Evolutionary conservation across 2,113 vertebrate genomes (phyloP).

Genomic region (Galbula dea): DNA sequence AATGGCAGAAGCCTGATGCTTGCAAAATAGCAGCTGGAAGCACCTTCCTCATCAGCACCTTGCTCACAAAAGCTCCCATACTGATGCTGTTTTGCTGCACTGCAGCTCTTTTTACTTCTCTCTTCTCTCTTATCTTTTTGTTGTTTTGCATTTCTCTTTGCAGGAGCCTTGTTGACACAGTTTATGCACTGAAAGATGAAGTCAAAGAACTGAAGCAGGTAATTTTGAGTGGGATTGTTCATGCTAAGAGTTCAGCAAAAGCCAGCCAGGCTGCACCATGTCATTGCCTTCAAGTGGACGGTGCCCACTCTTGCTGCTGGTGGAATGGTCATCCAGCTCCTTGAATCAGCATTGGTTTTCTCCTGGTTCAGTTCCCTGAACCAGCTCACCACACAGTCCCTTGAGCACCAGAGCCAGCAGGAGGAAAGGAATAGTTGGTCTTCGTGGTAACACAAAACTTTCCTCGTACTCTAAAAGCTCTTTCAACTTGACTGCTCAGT

Average conservation of each 20-base stretch:
- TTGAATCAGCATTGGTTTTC: background rate
- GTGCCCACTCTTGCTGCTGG: background rate
- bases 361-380: background rate
- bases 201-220: conserved; percentile 98
- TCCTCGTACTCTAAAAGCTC: background rate
- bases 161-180: conserved; percentile 97
- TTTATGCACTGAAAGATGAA: conserved; percentile 97
- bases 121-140: background rate
- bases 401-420: background rate
- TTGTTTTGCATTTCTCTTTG: background rate
- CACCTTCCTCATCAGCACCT: background rate
- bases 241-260: background rate
- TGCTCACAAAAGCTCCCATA: background rate
- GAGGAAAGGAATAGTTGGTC: background rate
- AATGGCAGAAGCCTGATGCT: background rate
- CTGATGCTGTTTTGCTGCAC: background rate
- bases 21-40: background rate
- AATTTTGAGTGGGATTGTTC: background rate
- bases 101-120: background rate
- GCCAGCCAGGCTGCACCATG: background rate
- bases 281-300: fast-evolving
- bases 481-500: background rate
- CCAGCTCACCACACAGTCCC: background rate
- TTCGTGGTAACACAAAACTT: background rate
- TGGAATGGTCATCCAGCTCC: background rate